These are phyloP conservation scores for Diachasma alloeum DNA, from an alignment of 1,140 invertebrate species.

Conservation along the genomic window DNA sequence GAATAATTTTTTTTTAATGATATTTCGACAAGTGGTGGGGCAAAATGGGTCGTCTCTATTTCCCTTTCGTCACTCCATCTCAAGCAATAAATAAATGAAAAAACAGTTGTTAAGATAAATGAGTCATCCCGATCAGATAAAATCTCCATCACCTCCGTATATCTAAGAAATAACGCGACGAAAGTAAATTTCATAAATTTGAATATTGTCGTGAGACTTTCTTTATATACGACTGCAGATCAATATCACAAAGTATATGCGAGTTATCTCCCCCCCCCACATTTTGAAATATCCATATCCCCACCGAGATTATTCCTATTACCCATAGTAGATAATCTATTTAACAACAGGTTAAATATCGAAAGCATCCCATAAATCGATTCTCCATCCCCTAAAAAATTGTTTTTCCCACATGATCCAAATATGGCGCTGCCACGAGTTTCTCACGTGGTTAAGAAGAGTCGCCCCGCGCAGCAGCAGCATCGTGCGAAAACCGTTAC, in stretches of 20 bases:
- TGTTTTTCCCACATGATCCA: slow-evolving; percentile 8
- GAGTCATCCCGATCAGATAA: neutral
- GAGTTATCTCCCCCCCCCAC: neutral
- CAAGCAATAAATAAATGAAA: neutral
- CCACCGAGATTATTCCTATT: neutral
- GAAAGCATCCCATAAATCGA: slow-evolving; percentile 11
- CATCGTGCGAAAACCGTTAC: slow-evolving; percentile 16
- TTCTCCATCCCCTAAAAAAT: neutral
- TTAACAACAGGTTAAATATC: slow-evolving; percentile 10
- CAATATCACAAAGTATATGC: neutral
- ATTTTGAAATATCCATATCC: neutral
- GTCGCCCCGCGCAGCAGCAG: neutral
- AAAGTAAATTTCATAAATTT: neutral
- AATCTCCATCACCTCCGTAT: neutral
- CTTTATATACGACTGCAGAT: neutral
- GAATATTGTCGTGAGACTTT: neutral
- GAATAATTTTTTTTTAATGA: too few relatives aligned
- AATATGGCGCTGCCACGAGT: slow-evolving; percentile 10
- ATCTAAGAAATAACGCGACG: neutral
- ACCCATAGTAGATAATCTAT: slow-evolving; percentile 3
- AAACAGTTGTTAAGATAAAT: neutral
- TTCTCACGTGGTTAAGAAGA: slow-evolving; percentile 12
- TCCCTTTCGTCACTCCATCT: neutral
- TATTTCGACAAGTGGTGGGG: too few relatives aligned
- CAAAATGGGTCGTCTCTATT: too few relatives aligned